A percentile compares a stretch with the other conserved stretches of the same genome.
These are phyloP conservation scores for Poeciliopsis turneri DNA, from an alignment of 2,797 vertebrate genomes.

Conservation along the genomic window DNA sequence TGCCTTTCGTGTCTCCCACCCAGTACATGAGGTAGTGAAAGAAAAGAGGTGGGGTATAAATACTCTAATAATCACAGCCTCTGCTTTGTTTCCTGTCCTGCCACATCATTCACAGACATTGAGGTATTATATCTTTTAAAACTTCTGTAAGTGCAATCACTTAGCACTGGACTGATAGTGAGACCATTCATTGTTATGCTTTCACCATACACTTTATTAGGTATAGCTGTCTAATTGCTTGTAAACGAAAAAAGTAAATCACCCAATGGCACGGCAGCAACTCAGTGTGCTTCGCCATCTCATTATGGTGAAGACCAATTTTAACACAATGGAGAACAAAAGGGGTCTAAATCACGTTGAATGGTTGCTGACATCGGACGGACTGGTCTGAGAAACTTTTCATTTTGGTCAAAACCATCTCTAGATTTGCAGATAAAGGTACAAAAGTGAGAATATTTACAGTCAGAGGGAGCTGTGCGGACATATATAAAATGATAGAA, in stretches of 20 bases:
- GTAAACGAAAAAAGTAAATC: not conserved
- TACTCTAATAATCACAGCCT: slow-evolving; percentile 57
- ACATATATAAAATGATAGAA: not conserved
- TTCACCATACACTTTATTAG: not conserved
- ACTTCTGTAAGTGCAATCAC: slow-evolving; percentile 16
- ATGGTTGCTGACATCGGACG: not conserved
- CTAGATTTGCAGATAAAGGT: not conserved
- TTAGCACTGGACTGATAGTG: slow-evolving; percentile 36
- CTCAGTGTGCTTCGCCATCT: not conserved
- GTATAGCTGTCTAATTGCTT: not conserved
- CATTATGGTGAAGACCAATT: not conserved
- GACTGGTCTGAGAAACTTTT: not conserved
- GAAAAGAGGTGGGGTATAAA: slow-evolving; percentile 64
- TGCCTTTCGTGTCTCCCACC: slow-evolving; percentile 74
- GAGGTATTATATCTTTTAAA: slow-evolving; percentile 50
- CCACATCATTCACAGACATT: slow-evolving; percentile 31
- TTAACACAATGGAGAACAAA: not conserved
- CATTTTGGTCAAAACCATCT: not conserved
- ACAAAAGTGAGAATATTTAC: not conserved
- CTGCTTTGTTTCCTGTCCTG: slow-evolving; percentile 41
- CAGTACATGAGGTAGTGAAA: slow-evolving; percentile 57
- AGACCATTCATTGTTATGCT: slow-evolving; percentile 9
- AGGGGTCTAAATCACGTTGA: not conserved
- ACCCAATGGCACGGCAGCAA: not conserved
- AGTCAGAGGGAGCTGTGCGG: not conserved